Base-by-base conservation (phyloP, 35 echinoderm and acorn worm species). In the Holothuria glaberrima region DNA sequence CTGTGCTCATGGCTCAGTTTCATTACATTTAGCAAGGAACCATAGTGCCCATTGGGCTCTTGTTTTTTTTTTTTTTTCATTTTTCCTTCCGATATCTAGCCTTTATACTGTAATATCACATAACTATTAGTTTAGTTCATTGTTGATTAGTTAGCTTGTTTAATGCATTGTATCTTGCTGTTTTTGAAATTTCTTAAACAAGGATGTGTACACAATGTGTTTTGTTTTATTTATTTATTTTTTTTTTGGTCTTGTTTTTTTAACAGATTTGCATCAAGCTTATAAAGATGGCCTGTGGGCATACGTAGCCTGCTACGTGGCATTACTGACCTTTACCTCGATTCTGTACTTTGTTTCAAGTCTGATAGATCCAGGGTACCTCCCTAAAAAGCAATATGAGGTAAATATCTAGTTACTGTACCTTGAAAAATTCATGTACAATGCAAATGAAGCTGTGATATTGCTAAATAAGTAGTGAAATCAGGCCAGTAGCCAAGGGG, bases 291-390 rank as follows among this genome's bases (percentile, higher is more conserved):
- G 92, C 25, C 86, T 88, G 35, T 86, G 90, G 58, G 26, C 52
- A 18, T 91, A 93, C 35, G 6, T 80, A 17, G 17, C 67, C 30
- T 80, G 69, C 10, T 97, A 93, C 58, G 29, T 75, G 52, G n/a
- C 68, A 30, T 68, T 97, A 6, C 82, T 97, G 5, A 89, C 80
- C 5, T 33, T 94, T 45, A 84, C 95, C 33, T 87, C 86, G 14
- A 64, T 84, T 17, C 62, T 97, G 48, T 97, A 97, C 66, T 97
- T 94, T 75, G 89, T 89, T 29, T 89, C 95, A 22, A 94, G 95
- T 86, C 90, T 97, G 0, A 90, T 97, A 71, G 90, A 97, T 81
- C 95, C 95, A 90, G 95, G 95, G 20, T 97, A 89, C 82, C 86
- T 97, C 20, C 84, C 86, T 17, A 66, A 90, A 17, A 80, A 94